phyloP scores from a whole-genome alignment of 2,888 invertebrate species.

The Harpagoxenus sublaevis region DNA sequence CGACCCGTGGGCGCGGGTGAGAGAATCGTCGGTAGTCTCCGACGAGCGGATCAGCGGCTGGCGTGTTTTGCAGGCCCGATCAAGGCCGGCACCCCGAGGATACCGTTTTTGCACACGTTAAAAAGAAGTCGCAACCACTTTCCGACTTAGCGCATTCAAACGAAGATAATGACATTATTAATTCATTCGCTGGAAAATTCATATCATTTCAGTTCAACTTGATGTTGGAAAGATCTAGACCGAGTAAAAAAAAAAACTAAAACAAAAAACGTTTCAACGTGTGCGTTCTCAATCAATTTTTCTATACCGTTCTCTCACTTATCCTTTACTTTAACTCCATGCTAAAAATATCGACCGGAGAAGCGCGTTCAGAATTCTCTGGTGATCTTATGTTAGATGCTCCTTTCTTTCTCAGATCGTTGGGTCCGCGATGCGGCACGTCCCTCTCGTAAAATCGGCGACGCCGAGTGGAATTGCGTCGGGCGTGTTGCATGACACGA shows the following conservation, averaged over 20 bases:
- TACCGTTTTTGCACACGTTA: constrained; percentile 4
- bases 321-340: not conserved
- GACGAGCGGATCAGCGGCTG: constrained; percentile 36
- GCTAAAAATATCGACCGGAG: not conserved
- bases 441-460: constrained; percentile 25
- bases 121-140: constrained; percentile 23
- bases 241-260: not conserved
- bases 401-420: not conserved
- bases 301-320: not conserved
- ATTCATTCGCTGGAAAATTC: constrained; percentile 3
- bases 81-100: constrained; percentile 25
- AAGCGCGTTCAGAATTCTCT: not conserved
- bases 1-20: constrained; percentile 38
- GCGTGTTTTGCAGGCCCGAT: constrained; percentile 64
- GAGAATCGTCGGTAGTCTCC: constrained; percentile 54
- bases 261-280: not conserved
- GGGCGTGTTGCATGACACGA: constrained; percentile 7
- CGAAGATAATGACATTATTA: not conserved
- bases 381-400: not conserved
- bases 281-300: not conserved
- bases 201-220: not conserved
- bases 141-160: not conserved
- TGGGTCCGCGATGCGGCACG: constrained; percentile 8
- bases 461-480: constrained; percentile 14
- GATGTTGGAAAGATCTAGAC: not conserved